Evolutionary conservation across 2,888 invertebrate species (phyloP).

Genomic region (Pyrgus malvae): DNA sequence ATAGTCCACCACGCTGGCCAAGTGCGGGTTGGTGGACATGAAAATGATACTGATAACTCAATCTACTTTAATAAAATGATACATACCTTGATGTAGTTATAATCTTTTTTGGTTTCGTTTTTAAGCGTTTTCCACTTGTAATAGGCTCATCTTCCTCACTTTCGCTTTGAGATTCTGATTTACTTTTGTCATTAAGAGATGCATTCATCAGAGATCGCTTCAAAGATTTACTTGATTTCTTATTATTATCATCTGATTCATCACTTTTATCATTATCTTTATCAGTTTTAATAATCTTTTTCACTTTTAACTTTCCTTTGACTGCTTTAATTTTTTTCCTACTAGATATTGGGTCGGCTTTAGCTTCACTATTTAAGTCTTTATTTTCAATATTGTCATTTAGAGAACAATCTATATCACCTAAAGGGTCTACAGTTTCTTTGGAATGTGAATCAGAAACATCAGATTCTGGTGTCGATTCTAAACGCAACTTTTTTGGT

Average conservation of each 20-base stretch:
- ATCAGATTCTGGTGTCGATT: slow-evolving; percentile 63
- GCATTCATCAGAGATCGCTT: slow-evolving; percentile 64
- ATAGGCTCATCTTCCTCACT: slow-evolving; percentile 69
- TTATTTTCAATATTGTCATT: slow-evolving; percentile 52
- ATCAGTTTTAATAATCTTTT: slow-evolving; percentile 46
- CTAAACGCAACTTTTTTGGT: slow-evolving; percentile 68
- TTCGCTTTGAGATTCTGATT: slow-evolving; percentile 74
- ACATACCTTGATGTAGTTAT: slow-evolving; percentile 62
- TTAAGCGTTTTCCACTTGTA: slow-evolving; percentile 67
- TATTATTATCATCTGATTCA: slow-evolving; percentile 40
- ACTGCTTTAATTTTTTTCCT: slow-evolving; percentile 71
- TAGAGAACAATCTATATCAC: slow-evolving; percentile 45
- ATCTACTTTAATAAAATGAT: background rate
- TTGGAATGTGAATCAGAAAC: slow-evolving; percentile 64
- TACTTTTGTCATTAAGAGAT: slow-evolving; percentile 65
- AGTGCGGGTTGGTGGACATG: no score
- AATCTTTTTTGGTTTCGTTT: slow-evolving; percentile 76
- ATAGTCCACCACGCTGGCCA: no score
- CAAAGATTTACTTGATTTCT: slow-evolving; percentile 59
- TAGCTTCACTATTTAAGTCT: slow-evolving; percentile 39
- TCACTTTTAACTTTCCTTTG: slow-evolving; percentile 70
- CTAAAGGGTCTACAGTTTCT: slow-evolving; percentile 46
- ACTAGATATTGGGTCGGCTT: slow-evolving; percentile 48
- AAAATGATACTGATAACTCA: no score
- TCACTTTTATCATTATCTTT: slow-evolving; percentile 47